Evolutionary conservation across 1,140 invertebrate genomes (phyloP).

Genomic region (Scylla paramamosain): DNA sequence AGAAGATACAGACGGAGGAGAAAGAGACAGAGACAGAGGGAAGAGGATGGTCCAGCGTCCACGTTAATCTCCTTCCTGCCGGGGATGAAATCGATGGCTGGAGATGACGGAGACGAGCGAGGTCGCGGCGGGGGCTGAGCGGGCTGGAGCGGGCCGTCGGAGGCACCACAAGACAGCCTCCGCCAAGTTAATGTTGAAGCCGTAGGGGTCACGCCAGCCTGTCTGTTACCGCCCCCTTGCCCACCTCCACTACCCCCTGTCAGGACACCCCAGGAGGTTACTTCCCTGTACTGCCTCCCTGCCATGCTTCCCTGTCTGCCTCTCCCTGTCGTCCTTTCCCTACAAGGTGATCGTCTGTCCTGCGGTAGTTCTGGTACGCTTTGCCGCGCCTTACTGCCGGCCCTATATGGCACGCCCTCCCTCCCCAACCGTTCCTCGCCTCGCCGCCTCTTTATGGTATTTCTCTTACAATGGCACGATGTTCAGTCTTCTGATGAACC

Average conservation of each 20-base stretch:
- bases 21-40: background rate
- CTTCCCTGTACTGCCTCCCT: background rate
- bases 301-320: background rate
- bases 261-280: background rate
- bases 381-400: background rate
- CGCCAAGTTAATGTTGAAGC: constrained; percentile 62
- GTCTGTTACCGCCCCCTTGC: constrained; percentile 57
- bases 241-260: constrained; percentile 12
- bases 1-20: background rate
- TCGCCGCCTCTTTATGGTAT: background rate
- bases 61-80: background rate
- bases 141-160: background rate
- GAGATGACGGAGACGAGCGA: background rate
- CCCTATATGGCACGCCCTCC: background rate
- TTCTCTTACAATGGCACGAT: background rate
- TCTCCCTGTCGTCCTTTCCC: background rate
- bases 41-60: background rate
- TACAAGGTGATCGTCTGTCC: background rate
- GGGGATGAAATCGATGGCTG: background rate
- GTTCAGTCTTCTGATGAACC: background rate
- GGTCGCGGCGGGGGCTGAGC: background rate
- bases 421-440: background rate
- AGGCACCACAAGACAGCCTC: constrained; percentile 44
- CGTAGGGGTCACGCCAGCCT: constrained; percentile 45
- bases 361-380: background rate